Percentiles rank a stretch among this genome's conserved stretches.
Evolutionary conservation across 2,888 invertebrate genomes (phyloP).

Genomic region (Drosophila demipolita): DNA sequence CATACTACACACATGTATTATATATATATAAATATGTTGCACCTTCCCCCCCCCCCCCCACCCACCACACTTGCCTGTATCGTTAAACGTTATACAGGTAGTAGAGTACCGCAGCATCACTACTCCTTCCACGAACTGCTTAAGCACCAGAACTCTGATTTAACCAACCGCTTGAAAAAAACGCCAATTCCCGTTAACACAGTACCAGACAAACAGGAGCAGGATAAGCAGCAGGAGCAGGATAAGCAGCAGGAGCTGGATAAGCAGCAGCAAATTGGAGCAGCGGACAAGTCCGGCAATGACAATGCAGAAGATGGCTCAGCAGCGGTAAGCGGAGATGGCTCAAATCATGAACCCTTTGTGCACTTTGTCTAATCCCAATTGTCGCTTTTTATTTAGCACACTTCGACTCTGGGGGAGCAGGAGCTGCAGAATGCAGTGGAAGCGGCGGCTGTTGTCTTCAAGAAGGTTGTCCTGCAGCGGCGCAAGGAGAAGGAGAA

Average conservation of each 20-base stretch:
- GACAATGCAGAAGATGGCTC: slow-evolving; percentile 29
- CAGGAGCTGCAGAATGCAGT: slow-evolving; percentile 85
- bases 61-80: slow-evolving; percentile 15
- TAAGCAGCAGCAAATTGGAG: slow-evolving; percentile 21
- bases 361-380: not conserved
- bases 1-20: slow-evolving; percentile 23
- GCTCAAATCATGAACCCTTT: too few relatives aligned
- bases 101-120: slow-evolving; percentile 77
- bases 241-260: not conserved
- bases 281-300: slow-evolving; percentile 39
- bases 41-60: slow-evolving; percentile 17
- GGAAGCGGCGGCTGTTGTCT: slow-evolving; percentile 84
- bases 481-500: slow-evolving; percentile 80
- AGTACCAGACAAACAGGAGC: slow-evolving; percentile 59
- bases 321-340: slow-evolving; percentile 53
- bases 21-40: slow-evolving; percentile 46
- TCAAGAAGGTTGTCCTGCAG: slow-evolving; percentile 84
- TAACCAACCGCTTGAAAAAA: slow-evolving; percentile 80
- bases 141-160: slow-evolving; percentile 83
- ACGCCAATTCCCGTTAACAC: slow-evolving; percentile 73
- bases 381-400: slow-evolving; percentile 40
- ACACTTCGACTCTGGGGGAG: slow-evolving; percentile 84
- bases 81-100: slow-evolving; percentile 66
- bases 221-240: slow-evolving; percentile 19
- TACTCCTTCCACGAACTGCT: slow-evolving; percentile 79